These are phyloP conservation scores for Bettongia penicillata DNA, from an alignment of 2,113 vertebrate species.

Conservation along the genomic window DNA sequence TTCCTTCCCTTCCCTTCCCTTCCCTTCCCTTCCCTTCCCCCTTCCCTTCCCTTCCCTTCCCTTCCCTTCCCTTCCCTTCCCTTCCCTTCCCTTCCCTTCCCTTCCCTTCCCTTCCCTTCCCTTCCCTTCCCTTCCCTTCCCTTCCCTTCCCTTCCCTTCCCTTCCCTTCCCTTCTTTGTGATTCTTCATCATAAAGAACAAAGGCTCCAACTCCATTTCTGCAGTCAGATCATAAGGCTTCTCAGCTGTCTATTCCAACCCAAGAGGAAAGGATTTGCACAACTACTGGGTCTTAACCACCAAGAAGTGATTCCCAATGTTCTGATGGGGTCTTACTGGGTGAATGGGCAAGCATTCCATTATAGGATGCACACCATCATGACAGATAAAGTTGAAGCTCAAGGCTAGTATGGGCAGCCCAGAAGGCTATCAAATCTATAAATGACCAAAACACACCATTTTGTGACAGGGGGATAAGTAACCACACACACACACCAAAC, in stretches of 20 bases:
- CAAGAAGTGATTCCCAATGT: background rate
- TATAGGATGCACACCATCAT: conserved; percentile 38
- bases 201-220: background rate
- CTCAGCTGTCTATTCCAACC: background rate
- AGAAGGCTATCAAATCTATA: conserved; percentile 1
- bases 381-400: conserved; percentile 55
- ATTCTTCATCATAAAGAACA: background rate
- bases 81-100: no score
- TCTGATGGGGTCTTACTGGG: background rate
- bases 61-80: no score
- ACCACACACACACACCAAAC: conserved; percentile 52
- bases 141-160: background rate
- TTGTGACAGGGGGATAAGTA: conserved; percentile 72
- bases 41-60: no score
- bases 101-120: no score
- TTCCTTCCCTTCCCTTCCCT: no score
- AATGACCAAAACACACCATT: conserved; percentile 54
- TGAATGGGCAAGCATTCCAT: conserved; percentile 1
- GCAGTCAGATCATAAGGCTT: background rate
- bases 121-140: no score
- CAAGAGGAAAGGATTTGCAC: background rate
- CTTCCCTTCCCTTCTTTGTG: background rate
- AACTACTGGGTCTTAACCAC: background rate
- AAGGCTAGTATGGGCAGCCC: conserved; percentile 60
- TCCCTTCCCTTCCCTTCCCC: no score